phyloP scores from a whole-genome alignment of 2,888 invertebrate species.

The Taenaris catops region DNA sequence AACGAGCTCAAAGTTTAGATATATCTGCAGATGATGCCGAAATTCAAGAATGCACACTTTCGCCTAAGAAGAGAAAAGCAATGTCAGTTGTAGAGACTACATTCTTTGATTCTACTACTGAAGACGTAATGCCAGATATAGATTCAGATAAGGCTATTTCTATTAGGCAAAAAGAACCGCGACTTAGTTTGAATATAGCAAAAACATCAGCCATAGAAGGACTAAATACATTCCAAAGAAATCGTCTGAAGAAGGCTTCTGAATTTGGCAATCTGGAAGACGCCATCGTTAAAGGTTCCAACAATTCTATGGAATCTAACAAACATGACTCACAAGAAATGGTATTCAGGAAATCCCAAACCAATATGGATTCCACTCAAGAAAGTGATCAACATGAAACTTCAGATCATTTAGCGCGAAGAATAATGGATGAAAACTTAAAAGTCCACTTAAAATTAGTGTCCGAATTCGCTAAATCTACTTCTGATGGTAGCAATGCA shows the following conservation, averaged over 20 bases:
- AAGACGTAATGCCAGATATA: conserved; percentile 64
- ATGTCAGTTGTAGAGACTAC: conserved; percentile 74
- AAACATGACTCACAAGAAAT: conserved; percentile 44
- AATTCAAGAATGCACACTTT: conserved; percentile 57
- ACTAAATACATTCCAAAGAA: conserved; percentile 83
- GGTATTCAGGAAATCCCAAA: conserved; percentile 32
- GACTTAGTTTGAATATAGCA: conserved; percentile 72
- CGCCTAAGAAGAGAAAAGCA: conserved; percentile 84
- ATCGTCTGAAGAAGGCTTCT: conserved; percentile 85
- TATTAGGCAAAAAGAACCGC: conserved; percentile 77
- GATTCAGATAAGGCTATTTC: conserved; percentile 53
- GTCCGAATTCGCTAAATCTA: conserved; percentile 70
- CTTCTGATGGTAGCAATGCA: conserved; percentile 65
- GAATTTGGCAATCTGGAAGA: conserved; percentile 89
- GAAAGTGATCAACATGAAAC: conserved; percentile 56
- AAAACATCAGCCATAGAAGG: conserved; percentile 81
- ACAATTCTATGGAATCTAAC: conserved; percentile 66
- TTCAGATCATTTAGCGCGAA: conserved; percentile 63
- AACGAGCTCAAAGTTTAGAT: conserved; percentile 90
- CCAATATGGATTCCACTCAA: conserved; percentile 40
- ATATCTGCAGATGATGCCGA: conserved; percentile 81
- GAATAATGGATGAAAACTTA: conserved; percentile 72
- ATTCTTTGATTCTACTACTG: conserved; percentile 62
- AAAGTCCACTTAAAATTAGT: conserved; percentile 71
- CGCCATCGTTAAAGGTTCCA: conserved; percentile 82